These are phyloP conservation scores for Drosophila bunnanda DNA, from an alignment of 2,888 invertebrate genomes.

Conservation along the genomic window DNA sequence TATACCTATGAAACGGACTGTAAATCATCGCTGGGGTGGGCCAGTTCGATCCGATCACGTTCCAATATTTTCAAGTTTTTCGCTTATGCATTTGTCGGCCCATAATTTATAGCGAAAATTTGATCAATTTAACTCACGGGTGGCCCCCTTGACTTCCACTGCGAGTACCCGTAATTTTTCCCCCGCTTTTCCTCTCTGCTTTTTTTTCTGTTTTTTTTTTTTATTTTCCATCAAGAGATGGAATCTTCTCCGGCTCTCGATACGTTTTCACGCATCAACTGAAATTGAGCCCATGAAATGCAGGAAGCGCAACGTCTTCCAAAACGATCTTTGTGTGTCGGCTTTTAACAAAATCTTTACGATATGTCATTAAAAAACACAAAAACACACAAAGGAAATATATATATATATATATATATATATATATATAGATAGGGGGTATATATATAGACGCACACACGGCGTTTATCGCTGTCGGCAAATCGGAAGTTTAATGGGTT, in stretches of 20 bases:
- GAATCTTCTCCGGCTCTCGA: conserved; percentile 3
- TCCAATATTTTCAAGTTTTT: conserved; percentile 78
- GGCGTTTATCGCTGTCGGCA: conserved; percentile 79
- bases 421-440: not conserved
- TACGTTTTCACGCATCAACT: conserved; percentile 66
- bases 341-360: conserved; percentile 80
- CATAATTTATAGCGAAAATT: conserved; percentile 75
- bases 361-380: conserved; percentile 76
- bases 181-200: not conserved
- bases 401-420: conserved; percentile 8
- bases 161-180: conserved; percentile 31
- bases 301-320: conserved; percentile 73
- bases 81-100: conserved; percentile 51
- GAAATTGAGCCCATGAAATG: conserved; percentile 61
- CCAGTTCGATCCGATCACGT: conserved; percentile 74
- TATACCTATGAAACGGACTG: conserved; percentile 27
- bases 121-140: conserved; percentile 70
- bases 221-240: not conserved
- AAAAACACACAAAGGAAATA: conserved; percentile 26
- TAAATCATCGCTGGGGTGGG: conserved; percentile 21
- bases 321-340: conserved; percentile 67
- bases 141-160: conserved; percentile 55
- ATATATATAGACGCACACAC: conserved; percentile 26
- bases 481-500: conserved; percentile 81
- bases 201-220: no score